These are phyloP conservation scores for Perdix hodgsoniae DNA, from an alignment of 2,797 vertebrate genomes.

Conservation along the genomic window DNA sequence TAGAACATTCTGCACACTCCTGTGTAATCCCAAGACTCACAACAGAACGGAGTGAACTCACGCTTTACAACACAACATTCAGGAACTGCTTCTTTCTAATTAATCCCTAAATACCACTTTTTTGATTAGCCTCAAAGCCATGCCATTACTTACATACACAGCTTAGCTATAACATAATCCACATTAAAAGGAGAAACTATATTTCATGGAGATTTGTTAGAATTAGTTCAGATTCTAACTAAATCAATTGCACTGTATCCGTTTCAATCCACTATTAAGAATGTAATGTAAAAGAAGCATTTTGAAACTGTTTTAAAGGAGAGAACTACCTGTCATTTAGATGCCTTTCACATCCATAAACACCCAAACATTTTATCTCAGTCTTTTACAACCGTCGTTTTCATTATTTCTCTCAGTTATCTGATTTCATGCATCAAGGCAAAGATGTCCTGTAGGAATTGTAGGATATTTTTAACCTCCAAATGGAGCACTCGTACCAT, in stretches of 20 bases:
- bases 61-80: not conserved
- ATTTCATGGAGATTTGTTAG: not conserved
- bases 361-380: not conserved
- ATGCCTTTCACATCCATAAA: not conserved
- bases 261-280: not conserved
- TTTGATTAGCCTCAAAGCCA: not conserved
- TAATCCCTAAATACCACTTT: not conserved
- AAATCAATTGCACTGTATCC: not conserved
- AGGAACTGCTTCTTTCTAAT: not conserved
- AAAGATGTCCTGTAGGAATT: not conserved
- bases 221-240: not conserved
- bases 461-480: not conserved
- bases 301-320: not conserved
- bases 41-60: rapidly evolving
- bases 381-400: not conserved
- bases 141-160: not conserved
- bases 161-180: not conserved
- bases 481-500: not conserved
- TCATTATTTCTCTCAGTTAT: not conserved
- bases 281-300: not conserved
- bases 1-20: not conserved
- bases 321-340: not conserved
- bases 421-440: not conserved
- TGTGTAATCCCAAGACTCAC: not conserved
- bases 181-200: not conserved